Evolutionary conservation across 2,113 vertebrate species (phyloP), one percentile per base, ranked within the genome.

Genomic region (Neomonachus schauinslandi): DNA sequence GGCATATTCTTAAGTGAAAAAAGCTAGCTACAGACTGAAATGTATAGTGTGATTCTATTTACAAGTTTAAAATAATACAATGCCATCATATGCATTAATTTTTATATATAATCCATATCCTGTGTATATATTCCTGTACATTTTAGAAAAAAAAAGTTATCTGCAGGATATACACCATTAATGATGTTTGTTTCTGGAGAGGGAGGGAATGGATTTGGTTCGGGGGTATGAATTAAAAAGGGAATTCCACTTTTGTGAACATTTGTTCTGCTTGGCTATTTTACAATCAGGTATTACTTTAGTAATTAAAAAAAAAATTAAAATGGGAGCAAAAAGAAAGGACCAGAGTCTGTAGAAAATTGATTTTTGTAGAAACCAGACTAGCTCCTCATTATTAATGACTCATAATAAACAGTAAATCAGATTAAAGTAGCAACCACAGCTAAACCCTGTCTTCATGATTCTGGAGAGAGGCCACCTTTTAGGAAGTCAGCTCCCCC

Each of bases 321-420:
- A 92, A 71, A 42, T 26, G 0, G 13, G 42, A 69, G 33, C 5
- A 18, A 65, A 82, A 76, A 89, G 71, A 42, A 90, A 95, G 79
- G 61, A 89, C 46, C 12, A 80, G 82, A 92, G n/a, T 36, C 89
- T 96, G 33, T 28, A 93, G 86, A 96, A 97, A 92, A 95, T 67
- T 91, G 72, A 96, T 97, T 95, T 98, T 91, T 39, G 7, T 96
- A 77, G 77, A 88, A 95, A 86, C 63, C 88, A 88, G 65, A 89
- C 59, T 71, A 63, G 67, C 63, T 89, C 36, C 42, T 97, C 84
- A 61, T 63, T 63, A 74, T 92, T 88, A 94, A 94, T 93, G 94
- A 82, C 53, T 95, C 92, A 80, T 61, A 90, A 90, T 59, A 94
- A 39, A 61, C 65, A 97, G 77, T 93, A 98, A 92, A 96, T 95